These are phyloP conservation scores for Chorisops tibialis DNA, from an alignment of 2,888 invertebrate genomes.

Conservation along the genomic window DNA sequence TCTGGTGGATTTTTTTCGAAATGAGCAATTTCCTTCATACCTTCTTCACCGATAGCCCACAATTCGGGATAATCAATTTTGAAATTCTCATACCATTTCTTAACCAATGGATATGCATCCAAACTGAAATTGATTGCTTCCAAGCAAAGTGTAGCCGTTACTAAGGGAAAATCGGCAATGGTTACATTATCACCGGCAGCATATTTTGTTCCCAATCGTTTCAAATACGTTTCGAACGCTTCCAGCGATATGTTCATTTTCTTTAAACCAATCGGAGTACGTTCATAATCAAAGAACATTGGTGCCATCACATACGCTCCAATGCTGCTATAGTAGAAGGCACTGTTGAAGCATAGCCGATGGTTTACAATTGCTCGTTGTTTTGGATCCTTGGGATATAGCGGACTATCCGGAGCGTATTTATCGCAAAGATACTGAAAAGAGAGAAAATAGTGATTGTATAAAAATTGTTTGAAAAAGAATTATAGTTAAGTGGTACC, in stretches of 20 bases:
- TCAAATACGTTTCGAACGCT: conserved; percentile 61
- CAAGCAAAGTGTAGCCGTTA: conserved; percentile 65
- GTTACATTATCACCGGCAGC: conserved; percentile 63
- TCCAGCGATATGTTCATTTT: conserved; percentile 61
- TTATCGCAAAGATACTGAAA: conserved; percentile 63
- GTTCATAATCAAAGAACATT: conserved; percentile 65
- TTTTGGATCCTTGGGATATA: conserved; percentile 66
- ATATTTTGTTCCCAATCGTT: conserved; percentile 57
- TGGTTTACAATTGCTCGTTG: conserved; percentile 68
- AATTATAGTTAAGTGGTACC: not conserved
- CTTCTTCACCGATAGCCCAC: conserved; percentile 63
- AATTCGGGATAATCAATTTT: conserved; percentile 61
- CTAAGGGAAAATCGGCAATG: conserved; percentile 66
- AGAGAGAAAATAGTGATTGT: not conserved
- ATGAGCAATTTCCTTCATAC: conserved; percentile 60
- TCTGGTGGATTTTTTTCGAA: conserved; percentile 66
- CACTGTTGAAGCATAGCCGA: conserved; percentile 68
- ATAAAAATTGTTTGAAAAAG: not conserved
- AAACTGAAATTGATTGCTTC: conserved; percentile 64
- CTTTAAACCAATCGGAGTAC: conserved; percentile 61
- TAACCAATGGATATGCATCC: conserved; percentile 55
- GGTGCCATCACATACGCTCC: conserved; percentile 65
- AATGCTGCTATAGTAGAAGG: conserved; percentile 64
- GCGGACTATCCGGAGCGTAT: conserved; percentile 58
- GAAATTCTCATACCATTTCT: conserved; percentile 63